Conservation (phyloP, 1,140 invertebrate genomes). For the Zaprionus nigranus region DNA sequence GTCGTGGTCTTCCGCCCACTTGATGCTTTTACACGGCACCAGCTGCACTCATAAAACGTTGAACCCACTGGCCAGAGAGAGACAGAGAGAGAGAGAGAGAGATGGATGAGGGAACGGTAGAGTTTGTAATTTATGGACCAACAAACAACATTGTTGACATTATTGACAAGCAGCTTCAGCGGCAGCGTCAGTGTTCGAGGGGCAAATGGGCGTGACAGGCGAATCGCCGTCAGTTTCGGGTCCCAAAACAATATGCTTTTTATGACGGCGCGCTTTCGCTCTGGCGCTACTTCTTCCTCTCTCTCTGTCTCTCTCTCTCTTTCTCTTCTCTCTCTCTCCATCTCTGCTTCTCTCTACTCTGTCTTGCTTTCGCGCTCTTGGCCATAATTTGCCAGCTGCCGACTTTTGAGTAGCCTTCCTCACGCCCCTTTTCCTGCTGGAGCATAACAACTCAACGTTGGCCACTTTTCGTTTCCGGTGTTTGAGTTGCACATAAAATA, state of each 20-base stretch:
- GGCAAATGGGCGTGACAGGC: constrained; percentile 19
- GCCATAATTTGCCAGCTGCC: constrained; percentile 65
- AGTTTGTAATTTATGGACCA: constrained; percentile 75
- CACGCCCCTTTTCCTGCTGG: neutral
- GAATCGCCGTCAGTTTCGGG: constrained; percentile 42
- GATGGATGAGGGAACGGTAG: constrained; percentile 1
- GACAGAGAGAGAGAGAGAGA: neutral
- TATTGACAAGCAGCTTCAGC: constrained; percentile 65
- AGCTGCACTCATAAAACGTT: constrained; percentile 73
- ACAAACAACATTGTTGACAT: constrained; percentile 80
- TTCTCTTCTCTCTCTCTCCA: neutral
- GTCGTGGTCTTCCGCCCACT: neutral
- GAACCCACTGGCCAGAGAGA: constrained; percentile 19
- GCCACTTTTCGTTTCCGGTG: constrained; percentile 44
- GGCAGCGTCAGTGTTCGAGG: neutral
- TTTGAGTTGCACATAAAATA: constrained; percentile 58
- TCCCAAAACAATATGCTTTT: constrained; percentile 67
- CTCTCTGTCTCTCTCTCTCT: neutral
- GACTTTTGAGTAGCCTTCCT: constrained; percentile 45
- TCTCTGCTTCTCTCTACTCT: neutral
- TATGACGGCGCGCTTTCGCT: constrained; percentile 30
- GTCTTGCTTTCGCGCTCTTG: constrained; percentile 13
- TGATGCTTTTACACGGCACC: constrained; percentile 37
- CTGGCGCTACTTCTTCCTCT: neutral
- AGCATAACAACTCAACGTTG: constrained; percentile 16